Base-by-base conservation (phyloP, 2,797 vertebrate species). In the Perodicticus potto region DNA sequence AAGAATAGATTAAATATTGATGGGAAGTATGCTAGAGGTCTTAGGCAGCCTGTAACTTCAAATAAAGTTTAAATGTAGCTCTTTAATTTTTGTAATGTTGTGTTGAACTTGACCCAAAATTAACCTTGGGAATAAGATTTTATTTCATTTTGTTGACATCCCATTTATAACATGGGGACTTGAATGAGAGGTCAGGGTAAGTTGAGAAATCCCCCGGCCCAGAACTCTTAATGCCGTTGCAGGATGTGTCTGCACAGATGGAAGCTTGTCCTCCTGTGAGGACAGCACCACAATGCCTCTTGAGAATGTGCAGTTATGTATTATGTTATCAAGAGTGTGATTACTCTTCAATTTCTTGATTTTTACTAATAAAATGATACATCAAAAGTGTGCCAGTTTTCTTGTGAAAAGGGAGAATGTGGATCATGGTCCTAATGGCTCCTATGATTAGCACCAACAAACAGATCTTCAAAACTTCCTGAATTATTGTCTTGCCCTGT, bases 1-100 rank as follows among this genome's bases (percentile, higher is more conserved):
- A 78, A 77, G 53, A 81, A 53, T n/a, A 90, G 96, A 97, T 74
- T 77, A 91, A 91, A 74, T 83, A 76, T 72, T 95, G 45, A 57
- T 97, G 78, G 49, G 85, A 97, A 94, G 86, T 85, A 65, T 0
- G 80, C 76, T 84, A n/a, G 89, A 91, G 84, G 65, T 87, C 59
- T 95, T 92, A 32, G 76, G 49, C 7, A 93, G 14, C 37, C 55
- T n/a, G 10, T 43, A 83, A 49, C 61, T 81, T 95, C 88, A 88
- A 93, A 74, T 78, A 53, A 37, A 77, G 78, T 32, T 95, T 91
- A 88, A 93, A 74, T 78, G n/a, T 45, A 77, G 73, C 32, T 96
- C 49, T 17, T 89, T 81, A 73, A 69, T 81, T 92, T 93, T 90
- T 92, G 3, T 84, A 89, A 40, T 63, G 34, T 81, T 93, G 27